Evolutionary conservation across 2,888 invertebrate genomes (phyloP).

Genomic region (Chrysodeixis includens): DNA sequence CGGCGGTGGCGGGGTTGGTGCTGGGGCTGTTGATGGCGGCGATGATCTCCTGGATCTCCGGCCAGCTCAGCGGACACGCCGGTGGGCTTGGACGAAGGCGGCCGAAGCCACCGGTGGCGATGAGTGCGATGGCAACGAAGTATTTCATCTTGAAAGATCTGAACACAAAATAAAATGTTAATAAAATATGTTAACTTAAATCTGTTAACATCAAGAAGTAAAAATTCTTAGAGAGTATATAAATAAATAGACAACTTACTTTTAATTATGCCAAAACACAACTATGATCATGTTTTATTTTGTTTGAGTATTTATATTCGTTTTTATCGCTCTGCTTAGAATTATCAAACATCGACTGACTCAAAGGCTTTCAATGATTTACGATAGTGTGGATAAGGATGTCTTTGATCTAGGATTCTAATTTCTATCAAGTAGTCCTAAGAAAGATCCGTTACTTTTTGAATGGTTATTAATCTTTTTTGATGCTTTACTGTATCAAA

Average conservation of each 20-base stretch:
- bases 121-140: slow-evolving; percentile 70
- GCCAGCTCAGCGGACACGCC: no score
- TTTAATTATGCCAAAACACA: slow-evolving; percentile 4
- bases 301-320: not conserved
- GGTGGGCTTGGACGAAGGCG: no score
- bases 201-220: no score
- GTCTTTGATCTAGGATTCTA: not conserved
- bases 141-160: slow-evolving; percentile 72
- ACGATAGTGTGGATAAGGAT: not conserved
- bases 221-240: not conserved
- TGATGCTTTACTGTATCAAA: no score
- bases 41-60: no score
- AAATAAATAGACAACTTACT: not conserved
- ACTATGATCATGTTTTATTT: not conserved
- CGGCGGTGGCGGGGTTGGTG: slow-evolving; percentile 71
- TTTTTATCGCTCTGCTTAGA: not conserved
- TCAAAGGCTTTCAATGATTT: not conserved
- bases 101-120: slow-evolving; percentile 66
- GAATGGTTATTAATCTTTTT: no score
- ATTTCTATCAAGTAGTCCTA: not conserved
- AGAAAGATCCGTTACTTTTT: no score
- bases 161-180: no score
- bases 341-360: not conserved
- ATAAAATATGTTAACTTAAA: not conserved
- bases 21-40: slow-evolving; percentile 71